phyloP scores from a whole-genome alignment of 2,797 vertebrate species.

The Salmo trutta region DNA sequence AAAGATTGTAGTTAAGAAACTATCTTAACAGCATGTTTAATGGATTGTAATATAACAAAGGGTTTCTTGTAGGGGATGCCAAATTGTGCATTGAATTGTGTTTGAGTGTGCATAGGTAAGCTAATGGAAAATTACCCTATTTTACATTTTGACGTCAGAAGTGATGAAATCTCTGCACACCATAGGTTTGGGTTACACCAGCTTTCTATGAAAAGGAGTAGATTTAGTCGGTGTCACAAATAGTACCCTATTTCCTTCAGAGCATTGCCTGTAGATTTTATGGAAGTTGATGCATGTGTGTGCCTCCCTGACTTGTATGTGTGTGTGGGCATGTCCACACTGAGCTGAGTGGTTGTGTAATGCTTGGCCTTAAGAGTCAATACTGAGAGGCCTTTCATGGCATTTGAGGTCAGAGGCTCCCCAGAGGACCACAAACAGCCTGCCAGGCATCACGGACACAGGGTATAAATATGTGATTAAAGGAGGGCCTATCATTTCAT shows the following conservation, averaged over 20 bases:
- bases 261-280: too few relatives aligned
- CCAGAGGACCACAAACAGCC: slow-evolving; percentile 39
- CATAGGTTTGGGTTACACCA: too few relatives aligned
- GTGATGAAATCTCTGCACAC: too few relatives aligned
- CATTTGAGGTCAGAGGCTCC: slow-evolving; percentile 59
- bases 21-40: slow-evolving; percentile 25
- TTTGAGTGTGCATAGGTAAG: slow-evolving; percentile 6
- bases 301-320: neutral
- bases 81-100: slow-evolving; percentile 13
- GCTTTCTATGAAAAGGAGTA: too few relatives aligned
- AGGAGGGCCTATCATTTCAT: slow-evolving; percentile 40
- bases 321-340: neutral
- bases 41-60: slow-evolving; percentile 44
- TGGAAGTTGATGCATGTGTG: slow-evolving; percentile 5
- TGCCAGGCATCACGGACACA: slow-evolving; percentile 43
- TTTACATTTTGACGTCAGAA: too few relatives aligned
- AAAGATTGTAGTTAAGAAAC: slow-evolving; percentile 39
- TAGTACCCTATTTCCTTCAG: too few relatives aligned
- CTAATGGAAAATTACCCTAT: too few relatives aligned
- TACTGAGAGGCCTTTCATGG: slow-evolving; percentile 25
- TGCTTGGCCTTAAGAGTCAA: slow-evolving; percentile 36
- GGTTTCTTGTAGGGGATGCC: slow-evolving; percentile 24
- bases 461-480: slow-evolving; percentile 2
- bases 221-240: too few relatives aligned
- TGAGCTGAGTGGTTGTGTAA: slow-evolving; percentile 24